Evolutionary conservation across 2,113 vertebrate species (phyloP).

Genomic region (Hiodon tergisus): DNA sequence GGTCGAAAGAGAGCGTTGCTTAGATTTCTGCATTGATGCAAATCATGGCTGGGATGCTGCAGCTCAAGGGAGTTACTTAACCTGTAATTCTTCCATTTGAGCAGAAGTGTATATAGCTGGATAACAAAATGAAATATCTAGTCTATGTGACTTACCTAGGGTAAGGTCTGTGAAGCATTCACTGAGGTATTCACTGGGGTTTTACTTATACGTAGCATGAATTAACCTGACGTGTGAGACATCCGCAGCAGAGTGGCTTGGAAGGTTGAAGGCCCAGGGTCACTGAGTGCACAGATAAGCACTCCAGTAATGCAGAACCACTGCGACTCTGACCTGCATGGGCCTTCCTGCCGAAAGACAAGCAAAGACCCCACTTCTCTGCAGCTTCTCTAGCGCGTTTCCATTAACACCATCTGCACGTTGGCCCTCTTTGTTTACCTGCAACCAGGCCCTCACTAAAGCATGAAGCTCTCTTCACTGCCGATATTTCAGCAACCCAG

Average conservation of each 20-base stretch:
- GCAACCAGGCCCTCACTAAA: neutral
- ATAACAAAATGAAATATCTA: too few relatives aligned
- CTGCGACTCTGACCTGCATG: neutral
- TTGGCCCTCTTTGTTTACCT: constrained; percentile 1
- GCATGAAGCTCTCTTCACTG: neutral
- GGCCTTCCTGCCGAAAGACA: neutral
- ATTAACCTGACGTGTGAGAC: neutral
- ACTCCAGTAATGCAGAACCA: neutral
- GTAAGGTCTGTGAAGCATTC: too few relatives aligned
- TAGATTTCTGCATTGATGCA: neutral
- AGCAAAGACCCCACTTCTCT: too few relatives aligned
- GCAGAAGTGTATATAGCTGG: too few relatives aligned
- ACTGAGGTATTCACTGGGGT: too few relatives aligned
- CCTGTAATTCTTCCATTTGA: too few relatives aligned
- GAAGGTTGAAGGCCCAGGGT: neutral
- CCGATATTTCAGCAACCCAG: too few relatives aligned
- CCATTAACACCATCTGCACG: neutral
- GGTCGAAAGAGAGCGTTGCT: neutral
- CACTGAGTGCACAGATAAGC: neutral
- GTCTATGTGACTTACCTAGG: too few relatives aligned
- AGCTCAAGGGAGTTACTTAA: too few relatives aligned
- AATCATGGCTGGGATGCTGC: too few relatives aligned
- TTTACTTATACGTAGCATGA: neutral
- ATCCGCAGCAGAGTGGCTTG: neutral
- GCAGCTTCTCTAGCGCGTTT: too few relatives aligned